Base-by-base conservation (phyloP, 2,888 invertebrate genomes). In the Scelioninae gen. 2 region DNA sequence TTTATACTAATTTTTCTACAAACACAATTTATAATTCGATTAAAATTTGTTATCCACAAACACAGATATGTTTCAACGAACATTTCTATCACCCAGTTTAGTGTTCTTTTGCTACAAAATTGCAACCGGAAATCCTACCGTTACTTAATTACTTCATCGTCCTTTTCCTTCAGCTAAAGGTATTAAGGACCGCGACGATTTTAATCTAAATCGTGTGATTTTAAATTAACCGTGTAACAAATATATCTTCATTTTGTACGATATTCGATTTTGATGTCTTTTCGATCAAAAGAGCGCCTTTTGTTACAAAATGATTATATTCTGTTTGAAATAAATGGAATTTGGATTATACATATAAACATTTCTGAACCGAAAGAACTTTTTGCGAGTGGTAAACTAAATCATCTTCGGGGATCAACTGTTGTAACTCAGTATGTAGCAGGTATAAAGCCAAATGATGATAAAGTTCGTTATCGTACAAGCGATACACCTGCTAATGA, bases 401-500 rank as follows among this genome's bases (percentile, higher is more conserved):
- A 22, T 22, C 5, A 22, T 22, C 2, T 22, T 22, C 22, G 5
- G 5, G 3, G 22, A 22, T 22, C 31, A 9, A 19, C n/a, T 25
- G n/a, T 18, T 13, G 10, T 6, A 33, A 11, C 13, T 19, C 15
- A 25, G 10, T n/a, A n/a, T n/a, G 53, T 53, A 11, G 25, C 25
- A 39, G 15, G 22, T 41, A 16, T 10, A 31, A 18, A 43, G 2
- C n/a, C 16, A 39, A 48, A 19, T 41, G 41, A 11, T 16, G 16
- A 11, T 19, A 31, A 46, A 33, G 15, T 9, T 0, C 35, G n/a
- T 65, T 65, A 65, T 67, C 57, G 18, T 5, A 0, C n/a, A 35
- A 41, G 35, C 52, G 67, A 68, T 43, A 43, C 58, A 58, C 13
- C 50, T 52, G 33, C 13, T 25, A 39, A 39, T 58, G 43, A 58